phyloP scores from a whole-genome alignment of 2,113 vertebrate genomes.

The Podarcis muralis region DNA sequence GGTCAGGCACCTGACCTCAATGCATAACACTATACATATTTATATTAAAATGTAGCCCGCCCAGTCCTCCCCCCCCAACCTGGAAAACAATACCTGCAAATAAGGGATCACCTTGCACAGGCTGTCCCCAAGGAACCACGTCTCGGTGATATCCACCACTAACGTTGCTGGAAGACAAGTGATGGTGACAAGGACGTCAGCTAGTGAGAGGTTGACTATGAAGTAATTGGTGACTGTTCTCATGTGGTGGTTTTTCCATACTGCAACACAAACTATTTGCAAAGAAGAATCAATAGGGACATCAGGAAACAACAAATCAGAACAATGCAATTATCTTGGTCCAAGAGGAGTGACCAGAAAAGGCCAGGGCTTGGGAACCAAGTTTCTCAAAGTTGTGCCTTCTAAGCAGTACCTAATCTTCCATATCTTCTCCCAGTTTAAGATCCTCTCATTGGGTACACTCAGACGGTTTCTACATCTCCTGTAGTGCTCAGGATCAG shows the following conservation, averaged over 20 bases:
- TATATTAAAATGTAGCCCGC: no score
- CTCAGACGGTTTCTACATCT: no score
- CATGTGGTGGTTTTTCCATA: slow-evolving; percentile 98
- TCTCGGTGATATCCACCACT: slow-evolving; percentile 96
- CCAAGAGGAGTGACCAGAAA: not conserved
- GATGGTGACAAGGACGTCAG: slow-evolving; percentile 94
- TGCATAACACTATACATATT: no score
- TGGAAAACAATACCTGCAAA: slow-evolving; percentile 83
- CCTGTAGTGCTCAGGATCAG: not conserved
- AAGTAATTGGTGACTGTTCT: slow-evolving; percentile 97
- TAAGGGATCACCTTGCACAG: slow-evolving; percentile 96
- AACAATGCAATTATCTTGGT: not conserved
- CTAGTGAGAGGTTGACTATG: slow-evolving; percentile 96
- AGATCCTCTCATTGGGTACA: not conserved
- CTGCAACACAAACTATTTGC: slow-evolving; percentile 91
- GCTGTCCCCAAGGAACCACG: slow-evolving; percentile 93
- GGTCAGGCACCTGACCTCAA: no score
- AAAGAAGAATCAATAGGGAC: slow-evolving; percentile 47
- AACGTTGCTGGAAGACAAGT: slow-evolving; percentile 95
- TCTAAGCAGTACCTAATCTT: not conserved
- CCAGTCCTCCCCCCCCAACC: not conserved
- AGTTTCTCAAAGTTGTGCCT: not conserved
- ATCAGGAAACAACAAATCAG: not conserved
- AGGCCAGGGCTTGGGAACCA: not conserved
- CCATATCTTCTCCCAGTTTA: not conserved